Evolutionary conservation across 2,888 invertebrate species (phyloP), one percentile per base, ranked within the genome.

Genomic region (Proisotoma minuta): DNA sequence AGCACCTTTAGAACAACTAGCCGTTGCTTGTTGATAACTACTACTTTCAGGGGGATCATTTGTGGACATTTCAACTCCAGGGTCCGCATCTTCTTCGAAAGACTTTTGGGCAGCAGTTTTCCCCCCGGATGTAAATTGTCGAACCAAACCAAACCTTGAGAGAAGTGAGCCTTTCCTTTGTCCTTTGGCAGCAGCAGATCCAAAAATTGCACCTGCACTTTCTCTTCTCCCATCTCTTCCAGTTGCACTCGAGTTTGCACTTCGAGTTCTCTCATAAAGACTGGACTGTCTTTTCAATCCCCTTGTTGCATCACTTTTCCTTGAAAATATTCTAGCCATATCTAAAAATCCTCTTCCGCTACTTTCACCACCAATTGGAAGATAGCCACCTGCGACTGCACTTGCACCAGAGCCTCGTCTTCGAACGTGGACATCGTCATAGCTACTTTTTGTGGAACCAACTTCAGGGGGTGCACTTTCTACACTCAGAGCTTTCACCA

Each of bases 401-500:
- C 52, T 20, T 5, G 28, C 52, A n/a, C n/a, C n/a, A 4, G 52
- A 52, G n/a, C 28, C n/a, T 52, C 52, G 4, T 18, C 52, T 5
- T 23, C 50, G 22, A 20, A 23, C 20, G 34, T 10, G 12, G 20
- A 47, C 5, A 18, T 47, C 47, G 5, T 52, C 52, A 28, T 52
- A n/a, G 5, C 29, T 26, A 15, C n/a, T 5, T 15, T 10, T n/a
- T 5, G 28, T 3, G 8, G 28, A 39, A 1, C 22, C 27, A 27
- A 52, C 8, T 12, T 40, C 58, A 20, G 56, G 15, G 24, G 48
- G 26, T 57, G 43, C 48, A 8, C 66, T 29, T 24, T 75, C 75
- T 26, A 73, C 62, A 57, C 75, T 75, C 34, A 70, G 69, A 5
- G 75, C 73, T 58, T 74, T 73, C 12, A 67, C 67, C n/a, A 74